Base-by-base conservation (phyloP, 1,140 invertebrate species). In the Heterodera schachtii region DNA sequence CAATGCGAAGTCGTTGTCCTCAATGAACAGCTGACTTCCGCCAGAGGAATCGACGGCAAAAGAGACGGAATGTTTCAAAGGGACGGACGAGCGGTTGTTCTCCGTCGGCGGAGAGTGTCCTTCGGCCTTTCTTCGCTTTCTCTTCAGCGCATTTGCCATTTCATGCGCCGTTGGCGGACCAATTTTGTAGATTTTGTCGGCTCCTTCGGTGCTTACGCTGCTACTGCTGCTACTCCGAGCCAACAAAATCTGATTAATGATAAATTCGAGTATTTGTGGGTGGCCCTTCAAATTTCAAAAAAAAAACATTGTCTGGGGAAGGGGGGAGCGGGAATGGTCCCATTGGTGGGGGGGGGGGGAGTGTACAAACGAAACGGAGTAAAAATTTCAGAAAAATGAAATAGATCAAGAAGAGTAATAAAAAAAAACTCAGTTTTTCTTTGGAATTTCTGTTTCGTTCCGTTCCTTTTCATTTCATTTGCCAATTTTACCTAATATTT, bases 141-240 rank as follows among this genome's bases (percentile, higher is more conserved):
- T 52, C 44, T 52, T 76, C 31, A 69, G 16, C 70, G 64, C 19
- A 67, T 21, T 78, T 0, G 49, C 31, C 31, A 31, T 31, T 31
- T 31, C 8, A 31, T 49, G 60, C 44, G 21, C 21, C n/a, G 66
- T 46, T 19, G 82, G 73, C 71, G 16, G n/a, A 52, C 31, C 31
- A 31, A 31, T 31, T 31, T 31, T 31, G 31, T 31, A 1, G 3
- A 84, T 57, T 21, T 52, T 80, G 66, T 70, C n/a, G 64, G 7
- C 41, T 70, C 44, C 47, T 44, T 78, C 77, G 47, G 64, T 78
- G n/a, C 64, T 70, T 21, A 64, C 11, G 16, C 16, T 64, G 49
- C 77, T 78, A 13, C 77, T 78, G 64, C 77, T 78, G 47, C 44
- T 78, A 19, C 77, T 69, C 31, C 77, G 64, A 7, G 64, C 77